phyloP scores from a whole-genome alignment of 2,888 invertebrate genomes.

The Limnephilus marmoratus region DNA sequence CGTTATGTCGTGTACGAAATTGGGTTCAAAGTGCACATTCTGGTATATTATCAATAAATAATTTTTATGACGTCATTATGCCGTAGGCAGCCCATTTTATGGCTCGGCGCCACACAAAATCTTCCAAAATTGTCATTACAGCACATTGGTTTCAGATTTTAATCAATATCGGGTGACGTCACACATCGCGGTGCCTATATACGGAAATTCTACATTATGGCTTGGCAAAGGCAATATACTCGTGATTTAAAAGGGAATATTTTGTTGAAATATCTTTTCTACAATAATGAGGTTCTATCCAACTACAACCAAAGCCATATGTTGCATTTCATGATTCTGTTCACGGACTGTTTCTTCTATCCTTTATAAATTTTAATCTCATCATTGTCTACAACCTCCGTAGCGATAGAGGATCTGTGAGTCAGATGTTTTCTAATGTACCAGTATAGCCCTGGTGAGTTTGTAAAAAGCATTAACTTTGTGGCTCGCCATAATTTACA shows the following conservation, averaged over 20 bases:
- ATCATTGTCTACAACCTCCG: too few species aligned
- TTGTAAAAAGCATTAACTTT: too few species aligned
- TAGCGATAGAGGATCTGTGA: too few species aligned
- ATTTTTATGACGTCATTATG: conserved; percentile 2
- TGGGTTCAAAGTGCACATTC: neutral
- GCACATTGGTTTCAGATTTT: conserved; percentile 2
- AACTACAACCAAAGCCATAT: too few species aligned
- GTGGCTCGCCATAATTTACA: too few species aligned
- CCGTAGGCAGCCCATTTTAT: neutral
- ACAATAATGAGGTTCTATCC: too few species aligned
- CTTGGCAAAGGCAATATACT: neutral
- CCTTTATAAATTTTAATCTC: too few species aligned
- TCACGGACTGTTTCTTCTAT: too few species aligned
- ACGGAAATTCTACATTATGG: neutral
- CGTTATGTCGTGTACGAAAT: neutral
- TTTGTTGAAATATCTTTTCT: neutral
- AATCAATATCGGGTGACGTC: neutral
- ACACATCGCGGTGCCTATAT: neutral
- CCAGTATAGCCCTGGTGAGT: too few species aligned
- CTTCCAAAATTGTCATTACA: conserved; percentile 2
- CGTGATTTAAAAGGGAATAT: neutral
- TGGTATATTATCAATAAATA: neutral
- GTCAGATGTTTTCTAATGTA: too few species aligned
- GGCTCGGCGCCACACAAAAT: neutral
- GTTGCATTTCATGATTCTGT: too few species aligned